phyloP scores from a whole-genome alignment of 2,797 vertebrate species.

The Hydrophis major region DNA sequence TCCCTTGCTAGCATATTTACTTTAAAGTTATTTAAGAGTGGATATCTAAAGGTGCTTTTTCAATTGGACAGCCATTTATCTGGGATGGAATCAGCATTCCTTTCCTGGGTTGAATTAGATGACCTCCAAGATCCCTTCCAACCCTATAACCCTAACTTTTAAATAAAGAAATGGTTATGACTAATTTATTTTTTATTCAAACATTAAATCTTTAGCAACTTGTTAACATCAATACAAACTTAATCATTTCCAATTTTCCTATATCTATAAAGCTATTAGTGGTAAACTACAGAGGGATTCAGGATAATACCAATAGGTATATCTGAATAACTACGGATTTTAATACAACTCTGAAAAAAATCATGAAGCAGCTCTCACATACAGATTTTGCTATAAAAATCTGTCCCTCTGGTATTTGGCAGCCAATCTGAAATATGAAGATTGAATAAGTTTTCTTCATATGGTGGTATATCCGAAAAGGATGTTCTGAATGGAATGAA shows the following conservation, averaged over 20 bases:
- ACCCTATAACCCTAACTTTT: background rate
- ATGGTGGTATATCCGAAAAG: background rate
- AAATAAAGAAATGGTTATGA: background rate
- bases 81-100: background rate
- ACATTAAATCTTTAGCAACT: background rate
- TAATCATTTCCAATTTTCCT: background rate
- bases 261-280: background rate
- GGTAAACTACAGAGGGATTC: background rate
- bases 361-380: background rate
- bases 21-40: background rate
- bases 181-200: background rate
- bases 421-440: conserved; percentile 6
- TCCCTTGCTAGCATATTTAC: background rate
- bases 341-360: background rate
- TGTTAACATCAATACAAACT: background rate
- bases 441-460: background rate
- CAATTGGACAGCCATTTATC: background rate
- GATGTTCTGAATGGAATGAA: background rate
- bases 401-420: background rate
- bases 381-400: background rate
- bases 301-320: background rate
- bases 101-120: background rate
- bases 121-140: background rate
- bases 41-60: background rate
- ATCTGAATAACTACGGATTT: background rate